A percentile compares a stretch with the other conserved stretches of the same genome.
These are phyloP conservation scores for Sapajus apella DNA, from an alignment of 2,113 vertebrate species.

Conservation along the genomic window DNA sequence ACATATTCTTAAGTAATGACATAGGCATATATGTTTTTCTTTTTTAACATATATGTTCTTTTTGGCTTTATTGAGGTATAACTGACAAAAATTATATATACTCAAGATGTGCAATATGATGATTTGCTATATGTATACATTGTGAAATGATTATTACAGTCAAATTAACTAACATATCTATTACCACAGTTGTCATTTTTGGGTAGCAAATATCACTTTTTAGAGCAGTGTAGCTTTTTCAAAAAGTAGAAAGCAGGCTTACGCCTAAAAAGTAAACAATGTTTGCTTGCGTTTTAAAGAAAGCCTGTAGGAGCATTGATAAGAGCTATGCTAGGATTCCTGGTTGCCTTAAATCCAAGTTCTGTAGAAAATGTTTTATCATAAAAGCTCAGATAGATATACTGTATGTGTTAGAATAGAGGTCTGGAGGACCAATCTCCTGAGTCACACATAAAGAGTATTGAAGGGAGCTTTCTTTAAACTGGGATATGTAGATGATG, in stretches of 20 bases:
- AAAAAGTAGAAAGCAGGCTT: not conserved
- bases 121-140: not conserved
- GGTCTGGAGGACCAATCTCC: not conserved
- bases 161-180: not conserved
- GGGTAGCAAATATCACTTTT: not conserved
- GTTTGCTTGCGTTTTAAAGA: not conserved
- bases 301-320: not conserved
- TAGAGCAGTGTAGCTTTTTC: not conserved
- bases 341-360: not conserved
- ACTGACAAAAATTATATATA: not conserved
- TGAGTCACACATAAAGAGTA: not conserved
- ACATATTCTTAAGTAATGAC: not conserved
- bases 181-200: not conserved
- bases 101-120: not conserved
- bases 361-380: not conserved
- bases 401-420: not conserved
- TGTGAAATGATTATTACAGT: not conserved
- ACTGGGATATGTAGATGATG: not conserved
- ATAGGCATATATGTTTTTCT: not conserved
- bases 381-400: not conserved
- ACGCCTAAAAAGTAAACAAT: not conserved
- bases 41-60: not conserved
- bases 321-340: not conserved
- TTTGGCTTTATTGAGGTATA: not conserved
- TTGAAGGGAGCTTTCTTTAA: not conserved